A percentile compares a stretch with the other conserved stretches of the same genome.
Conservation (phyloP, 2,797 vertebrate genomes). For the Pelochelys cantorii region DNA sequence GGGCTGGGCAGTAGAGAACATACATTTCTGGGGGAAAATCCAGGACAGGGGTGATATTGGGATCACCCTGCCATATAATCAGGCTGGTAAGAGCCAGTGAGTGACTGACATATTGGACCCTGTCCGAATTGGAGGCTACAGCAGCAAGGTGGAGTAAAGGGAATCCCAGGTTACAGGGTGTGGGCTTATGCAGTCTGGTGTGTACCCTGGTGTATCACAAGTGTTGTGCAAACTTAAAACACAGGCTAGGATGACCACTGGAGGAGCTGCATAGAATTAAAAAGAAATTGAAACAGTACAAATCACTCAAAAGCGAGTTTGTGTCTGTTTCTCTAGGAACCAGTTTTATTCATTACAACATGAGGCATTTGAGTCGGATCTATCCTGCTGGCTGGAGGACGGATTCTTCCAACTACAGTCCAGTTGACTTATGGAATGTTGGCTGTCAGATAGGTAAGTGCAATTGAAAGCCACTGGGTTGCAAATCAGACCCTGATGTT, state of each 20-base stretch:
- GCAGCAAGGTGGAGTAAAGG: no score
- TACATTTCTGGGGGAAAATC: no score
- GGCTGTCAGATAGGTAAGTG: conserved; percentile 91
- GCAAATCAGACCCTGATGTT: not conserved
- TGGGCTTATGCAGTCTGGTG: no score
- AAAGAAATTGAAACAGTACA: not conserved
- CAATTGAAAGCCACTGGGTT: conserved; percentile 51
- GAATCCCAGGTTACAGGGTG: not conserved
- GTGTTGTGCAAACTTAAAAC: not conserved
- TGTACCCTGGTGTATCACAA: not conserved
- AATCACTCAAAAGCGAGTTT: not conserved
- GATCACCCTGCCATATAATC: no score
- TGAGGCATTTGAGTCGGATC: conserved; percentile 92
- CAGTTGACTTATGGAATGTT: conserved; percentile 93
- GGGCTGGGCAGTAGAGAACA: no score
- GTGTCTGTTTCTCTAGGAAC: conserved; percentile 72
- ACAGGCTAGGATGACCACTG: not conserved
- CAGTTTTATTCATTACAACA: conserved; percentile 89
- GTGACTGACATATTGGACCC: no score
- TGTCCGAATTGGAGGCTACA: no score
- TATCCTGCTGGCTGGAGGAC: conserved; percentile 95
- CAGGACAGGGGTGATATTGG: no score
- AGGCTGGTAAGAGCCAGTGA: no score
- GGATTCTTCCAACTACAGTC: conserved; percentile 96
- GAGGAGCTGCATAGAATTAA: not conserved